These are phyloP conservation scores for Alentia gelatinosa DNA, from an alignment of 2,888 invertebrate genomes.

Conservation along the genomic window DNA sequence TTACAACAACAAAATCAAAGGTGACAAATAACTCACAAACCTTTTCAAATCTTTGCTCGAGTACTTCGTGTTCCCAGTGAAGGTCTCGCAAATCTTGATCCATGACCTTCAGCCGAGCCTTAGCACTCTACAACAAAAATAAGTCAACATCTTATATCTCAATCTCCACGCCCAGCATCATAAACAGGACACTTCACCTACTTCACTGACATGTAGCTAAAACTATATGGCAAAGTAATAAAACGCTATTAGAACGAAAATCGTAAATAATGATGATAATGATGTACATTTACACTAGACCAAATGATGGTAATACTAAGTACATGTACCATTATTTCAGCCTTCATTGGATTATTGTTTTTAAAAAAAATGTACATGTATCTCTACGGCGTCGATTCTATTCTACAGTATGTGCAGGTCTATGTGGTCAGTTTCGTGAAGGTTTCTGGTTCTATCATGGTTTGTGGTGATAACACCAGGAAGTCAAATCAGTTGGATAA, in stretches of 20 bases:
- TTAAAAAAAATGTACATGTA: background rate
- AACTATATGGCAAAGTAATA: no score
- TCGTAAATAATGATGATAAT: background rate
- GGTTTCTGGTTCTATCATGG: no score
- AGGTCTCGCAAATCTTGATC: slow-evolving; percentile 83
- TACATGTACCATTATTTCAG: background rate
- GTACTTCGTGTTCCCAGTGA: slow-evolving; percentile 82
- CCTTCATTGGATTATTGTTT: background rate
- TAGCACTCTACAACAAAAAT: slow-evolving; percentile 83
- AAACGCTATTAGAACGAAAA: background rate
- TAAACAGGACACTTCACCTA: no score
- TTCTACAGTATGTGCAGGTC: background rate
- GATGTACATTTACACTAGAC: background rate
- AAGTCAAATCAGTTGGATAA: no score
- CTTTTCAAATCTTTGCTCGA: slow-evolving; percentile 90
- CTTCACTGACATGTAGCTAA: no score
- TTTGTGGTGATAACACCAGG: no score
- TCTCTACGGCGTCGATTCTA: background rate
- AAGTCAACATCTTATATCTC: background rate
- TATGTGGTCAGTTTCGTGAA: no score
- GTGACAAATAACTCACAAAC: slow-evolving; percentile 78
- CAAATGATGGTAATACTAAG: no score
- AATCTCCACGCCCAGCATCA: no score
- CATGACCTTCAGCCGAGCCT: slow-evolving; percentile 80
- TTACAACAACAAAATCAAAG: no score